These are phyloP conservation scores for Coilia nasus DNA, from an alignment of 2,797 vertebrate species.

Conservation along the genomic window DNA sequence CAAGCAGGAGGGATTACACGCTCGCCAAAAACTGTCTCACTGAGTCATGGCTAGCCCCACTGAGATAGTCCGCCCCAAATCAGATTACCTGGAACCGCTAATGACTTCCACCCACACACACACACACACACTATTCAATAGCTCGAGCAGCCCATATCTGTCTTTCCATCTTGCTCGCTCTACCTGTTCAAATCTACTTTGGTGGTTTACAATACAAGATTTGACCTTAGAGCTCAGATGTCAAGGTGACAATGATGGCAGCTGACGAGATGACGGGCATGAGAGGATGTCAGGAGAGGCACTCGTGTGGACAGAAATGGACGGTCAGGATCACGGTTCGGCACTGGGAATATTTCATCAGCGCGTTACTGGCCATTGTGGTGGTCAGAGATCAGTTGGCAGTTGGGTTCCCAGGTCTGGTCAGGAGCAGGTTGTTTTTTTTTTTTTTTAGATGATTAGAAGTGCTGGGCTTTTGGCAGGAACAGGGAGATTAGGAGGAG, in stretches of 20 bases:
- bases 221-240: neutral
- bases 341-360: neutral
- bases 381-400: constrained; percentile 30
- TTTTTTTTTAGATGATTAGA: constrained; percentile 49
- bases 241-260: neutral
- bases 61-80: neutral
- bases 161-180: neutral
- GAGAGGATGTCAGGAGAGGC: neutral
- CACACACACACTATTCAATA: neutral
- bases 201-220: neutral
- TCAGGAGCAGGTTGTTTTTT: neutral
- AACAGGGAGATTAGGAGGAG: neutral
- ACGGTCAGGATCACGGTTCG: constrained; percentile 28
- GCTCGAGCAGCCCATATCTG: neutral
- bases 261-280: neutral
- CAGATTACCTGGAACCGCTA: neutral
- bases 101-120: neutral
- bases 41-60: neutral
- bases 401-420: constrained; percentile 31
- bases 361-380: neutral
- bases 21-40: neutral
- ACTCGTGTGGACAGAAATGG: constrained; percentile 34
- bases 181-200: neutral
- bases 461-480: constrained; percentile 30
- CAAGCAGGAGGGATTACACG: neutral